Evolutionary conservation across 2,797 vertebrate species (phyloP), one percentile per base, ranked within the genome.

Genomic region (Melanotaenia maccullochi): DNA sequence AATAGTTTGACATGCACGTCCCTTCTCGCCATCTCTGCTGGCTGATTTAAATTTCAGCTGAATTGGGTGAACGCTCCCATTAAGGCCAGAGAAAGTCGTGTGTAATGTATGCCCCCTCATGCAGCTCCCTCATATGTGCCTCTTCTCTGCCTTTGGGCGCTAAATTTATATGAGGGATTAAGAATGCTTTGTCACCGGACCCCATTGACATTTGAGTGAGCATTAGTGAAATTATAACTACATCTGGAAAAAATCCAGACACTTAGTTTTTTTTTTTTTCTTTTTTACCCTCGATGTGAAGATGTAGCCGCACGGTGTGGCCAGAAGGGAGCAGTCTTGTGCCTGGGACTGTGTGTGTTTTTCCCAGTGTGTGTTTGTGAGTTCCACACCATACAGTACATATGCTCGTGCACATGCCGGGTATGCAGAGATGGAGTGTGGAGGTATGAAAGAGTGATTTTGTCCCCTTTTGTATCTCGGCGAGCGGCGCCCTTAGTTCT

Each of bases 191-290:
- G 87, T 90, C 86, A 73, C 84, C 0, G 64, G 86, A 89, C 84
- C 80, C 75, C 90, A 84, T 90, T 92, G 92, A 90, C 90, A 92
- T 93, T 92, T 91, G 86, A 87, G 86, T 52, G 87, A 88, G 89
- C 89, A 90, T 91, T 91, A 91, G 90, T 82, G 85, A 90, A 92
- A 90, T 85, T 89, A 87, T 86, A 86, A 89, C 83, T 84, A 81
- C 87, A 83, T 88, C 85, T 85, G 88, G 87, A 84, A 85, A 73
- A 86, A 75, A 79, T 88, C 81, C 90, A 87, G 85, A 66, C 73
- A 59, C 57, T 68, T 33, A 33, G 32, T 33, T 33, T 33, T 33
- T 33, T 6, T 61, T 59, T 22, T 25, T 28, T 44, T 35, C 35
- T 61, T 44, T 64, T 52, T 20, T 54, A 42, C 60, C 70, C 54